phyloP scores from a whole-genome alignment of 2,797 vertebrate genomes.

The Poecile montanus region DNA sequence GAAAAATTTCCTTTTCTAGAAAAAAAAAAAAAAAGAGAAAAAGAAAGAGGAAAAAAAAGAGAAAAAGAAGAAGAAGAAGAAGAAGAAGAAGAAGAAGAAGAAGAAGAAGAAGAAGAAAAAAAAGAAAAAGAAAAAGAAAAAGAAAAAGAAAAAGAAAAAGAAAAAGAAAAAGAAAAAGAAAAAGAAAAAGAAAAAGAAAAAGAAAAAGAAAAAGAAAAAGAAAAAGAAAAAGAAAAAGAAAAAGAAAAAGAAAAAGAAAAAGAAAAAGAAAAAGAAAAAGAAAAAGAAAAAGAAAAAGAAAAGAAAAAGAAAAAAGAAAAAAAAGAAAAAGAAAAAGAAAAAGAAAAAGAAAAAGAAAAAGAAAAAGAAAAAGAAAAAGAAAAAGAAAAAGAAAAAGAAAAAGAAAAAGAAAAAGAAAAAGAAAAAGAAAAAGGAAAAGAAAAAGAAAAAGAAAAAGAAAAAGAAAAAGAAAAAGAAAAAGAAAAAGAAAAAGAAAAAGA shows the following conservation, averaged over 20 bases:
- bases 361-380: fast-evolving
- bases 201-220: fast-evolving
- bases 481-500: fast-evolving
- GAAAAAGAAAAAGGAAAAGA: fast-evolving
- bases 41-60: fast-evolving
- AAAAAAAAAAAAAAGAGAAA: too few species aligned
- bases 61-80: fast-evolving
- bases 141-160: too few species aligned
- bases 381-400: fast-evolving
- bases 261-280: fast-evolving
- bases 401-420: too few species aligned
- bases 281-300: fast-evolving
- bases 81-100: fast-evolving
- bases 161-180: too few species aligned
- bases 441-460: too few species aligned
- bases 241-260: too few species aligned
- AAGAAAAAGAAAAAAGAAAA: fast-evolving
- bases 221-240: fast-evolving
- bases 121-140: fast-evolving
- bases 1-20: neutral
- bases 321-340: fast-evolving
- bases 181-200: fast-evolving
- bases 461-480: too few species aligned
- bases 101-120: fast-evolving
- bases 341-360: fast-evolving